phyloP scores from a whole-genome alignment of 2,113 vertebrate genomes.

The Tapirus terrestris region DNA sequence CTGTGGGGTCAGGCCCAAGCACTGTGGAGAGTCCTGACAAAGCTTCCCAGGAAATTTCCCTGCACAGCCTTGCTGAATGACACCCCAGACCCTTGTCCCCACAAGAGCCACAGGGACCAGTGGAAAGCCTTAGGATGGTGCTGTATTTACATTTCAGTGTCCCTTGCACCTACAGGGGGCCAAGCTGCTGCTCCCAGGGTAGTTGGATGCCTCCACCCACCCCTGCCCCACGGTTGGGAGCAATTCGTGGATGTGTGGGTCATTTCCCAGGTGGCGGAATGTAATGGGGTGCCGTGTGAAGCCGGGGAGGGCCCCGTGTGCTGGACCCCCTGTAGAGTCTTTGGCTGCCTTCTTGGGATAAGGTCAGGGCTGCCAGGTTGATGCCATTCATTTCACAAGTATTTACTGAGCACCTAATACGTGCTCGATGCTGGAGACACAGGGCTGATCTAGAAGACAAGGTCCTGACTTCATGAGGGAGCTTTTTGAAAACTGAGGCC shows the following conservation, averaged over 20 bases:
- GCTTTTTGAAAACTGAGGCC: background rate
- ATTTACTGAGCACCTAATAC: background rate
- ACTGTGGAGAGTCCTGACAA: background rate
- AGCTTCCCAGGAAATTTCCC: background rate
- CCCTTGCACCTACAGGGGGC: background rate
- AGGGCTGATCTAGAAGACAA: no score
- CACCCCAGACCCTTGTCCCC: background rate
- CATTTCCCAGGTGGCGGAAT: background rate
- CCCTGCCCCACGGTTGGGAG: background rate
- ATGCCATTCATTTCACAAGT: background rate
- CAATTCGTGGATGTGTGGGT: rapidly evolving
- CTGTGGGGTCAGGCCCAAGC: background rate
- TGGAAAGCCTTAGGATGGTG: background rate
- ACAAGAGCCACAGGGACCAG: background rate
- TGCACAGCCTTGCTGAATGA: background rate
- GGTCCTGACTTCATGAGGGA: background rate
- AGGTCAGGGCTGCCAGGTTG: background rate
- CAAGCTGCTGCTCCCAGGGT: background rate
- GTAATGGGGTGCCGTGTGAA: background rate
- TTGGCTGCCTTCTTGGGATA: background rate
- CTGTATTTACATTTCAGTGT: background rate
- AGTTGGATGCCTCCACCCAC: rapidly evolving
- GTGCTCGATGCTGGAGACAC: background rate
- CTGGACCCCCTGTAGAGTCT: rapidly evolving
- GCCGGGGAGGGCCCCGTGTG: background rate